Evolutionary conservation across 2,888 invertebrate species (phyloP).

Genomic region (Dorcus hopei): DNA sequence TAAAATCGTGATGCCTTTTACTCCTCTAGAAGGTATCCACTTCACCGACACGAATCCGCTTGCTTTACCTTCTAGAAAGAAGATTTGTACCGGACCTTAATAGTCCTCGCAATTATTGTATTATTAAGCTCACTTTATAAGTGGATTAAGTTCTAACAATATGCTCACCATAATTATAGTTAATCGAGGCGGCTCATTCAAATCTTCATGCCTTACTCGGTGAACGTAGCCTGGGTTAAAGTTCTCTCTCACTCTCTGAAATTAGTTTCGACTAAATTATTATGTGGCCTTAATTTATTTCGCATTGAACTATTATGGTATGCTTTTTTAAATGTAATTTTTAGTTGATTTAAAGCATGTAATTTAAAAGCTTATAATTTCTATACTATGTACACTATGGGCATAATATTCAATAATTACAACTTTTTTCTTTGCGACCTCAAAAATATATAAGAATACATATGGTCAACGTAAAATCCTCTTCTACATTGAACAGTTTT

Average conservation of each 20-base stretch:
- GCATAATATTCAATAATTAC: too few relatives aligned
- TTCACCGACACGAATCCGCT: not conserved
- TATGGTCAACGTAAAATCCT: too few relatives aligned
- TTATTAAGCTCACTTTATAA: not conserved
- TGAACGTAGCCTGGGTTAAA: conserved; percentile 1
- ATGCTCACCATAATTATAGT: not conserved
- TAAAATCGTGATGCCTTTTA: conserved; percentile 1
- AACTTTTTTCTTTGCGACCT: too few relatives aligned
- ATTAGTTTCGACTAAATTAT: too few relatives aligned
- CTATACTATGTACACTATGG: too few relatives aligned
- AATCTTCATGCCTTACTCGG: not conserved
- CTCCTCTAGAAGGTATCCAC: not conserved
- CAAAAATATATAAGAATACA: too few relatives aligned
- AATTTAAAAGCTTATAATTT: too few relatives aligned
- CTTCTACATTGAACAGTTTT: too few relatives aligned
- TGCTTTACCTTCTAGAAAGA: not conserved
- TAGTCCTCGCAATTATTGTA: not conserved
- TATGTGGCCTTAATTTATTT: too few relatives aligned
- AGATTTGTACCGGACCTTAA: not conserved
- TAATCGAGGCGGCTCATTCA: not conserved
- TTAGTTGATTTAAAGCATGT: too few relatives aligned
- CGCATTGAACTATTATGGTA: too few relatives aligned
- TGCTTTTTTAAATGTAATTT: too few relatives aligned
- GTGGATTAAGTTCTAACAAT: not conserved
- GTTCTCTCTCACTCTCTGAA: not conserved